phyloP scores from a whole-genome alignment of 2,888 invertebrate species.

The Neoitamus cyanurus region DNA sequence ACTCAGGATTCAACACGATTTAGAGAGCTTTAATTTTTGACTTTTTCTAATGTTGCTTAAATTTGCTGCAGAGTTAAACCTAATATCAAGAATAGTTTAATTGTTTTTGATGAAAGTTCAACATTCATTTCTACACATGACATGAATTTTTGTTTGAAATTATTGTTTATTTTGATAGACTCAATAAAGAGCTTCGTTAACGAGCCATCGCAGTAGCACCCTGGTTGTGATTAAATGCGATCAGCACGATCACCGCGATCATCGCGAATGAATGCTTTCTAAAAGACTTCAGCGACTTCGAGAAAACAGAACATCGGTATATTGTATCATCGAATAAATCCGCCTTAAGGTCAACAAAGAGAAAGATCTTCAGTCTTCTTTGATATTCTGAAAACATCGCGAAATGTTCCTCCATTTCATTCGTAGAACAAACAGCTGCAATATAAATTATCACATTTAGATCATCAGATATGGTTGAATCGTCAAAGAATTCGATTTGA shows the following conservation, averaged over 20 bases:
- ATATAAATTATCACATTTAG: background rate
- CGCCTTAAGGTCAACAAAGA: background rate
- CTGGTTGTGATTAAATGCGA: conserved; percentile 14
- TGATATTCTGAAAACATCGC: conserved; percentile 13
- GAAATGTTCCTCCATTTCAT: background rate
- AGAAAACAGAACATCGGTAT: conserved; percentile 18
- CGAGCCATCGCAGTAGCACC: conserved; percentile 34
- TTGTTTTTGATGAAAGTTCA: background rate
- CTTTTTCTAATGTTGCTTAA: background rate
- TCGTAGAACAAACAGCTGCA: background rate
- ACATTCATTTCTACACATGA: conserved; percentile 18
- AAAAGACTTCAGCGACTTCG: conserved; percentile 2
- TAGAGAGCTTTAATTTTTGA: too few species aligned
- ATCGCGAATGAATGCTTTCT: background rate
- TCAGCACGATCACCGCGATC: conserved; percentile 8
- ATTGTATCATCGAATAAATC: background rate
- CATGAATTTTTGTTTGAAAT: conserved; percentile 43
- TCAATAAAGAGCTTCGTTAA: conserved; percentile 15
- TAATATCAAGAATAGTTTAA: background rate
- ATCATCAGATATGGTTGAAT: conserved; percentile 1
- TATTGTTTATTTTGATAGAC: conserved; percentile 43
- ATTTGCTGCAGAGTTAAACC: background rate
- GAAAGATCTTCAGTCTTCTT: conserved; percentile 11
- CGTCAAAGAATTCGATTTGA: conserved; percentile 6
- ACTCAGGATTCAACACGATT: background rate